These are phyloP conservation scores for Epicampocera succincta DNA, from an alignment of 2,888 invertebrate genomes.

Conservation along the genomic window DNA sequence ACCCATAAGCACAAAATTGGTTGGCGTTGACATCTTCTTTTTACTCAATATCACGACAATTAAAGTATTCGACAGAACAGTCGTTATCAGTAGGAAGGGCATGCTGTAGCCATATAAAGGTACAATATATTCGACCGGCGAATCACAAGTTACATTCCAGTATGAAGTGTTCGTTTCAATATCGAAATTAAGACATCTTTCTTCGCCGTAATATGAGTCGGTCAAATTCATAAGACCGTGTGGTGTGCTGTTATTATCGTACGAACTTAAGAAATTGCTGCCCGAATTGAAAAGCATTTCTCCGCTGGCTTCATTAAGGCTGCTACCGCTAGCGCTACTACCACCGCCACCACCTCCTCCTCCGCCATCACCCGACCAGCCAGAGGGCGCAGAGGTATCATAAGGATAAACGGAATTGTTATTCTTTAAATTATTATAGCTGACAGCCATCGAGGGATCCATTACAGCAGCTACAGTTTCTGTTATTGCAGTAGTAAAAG, in stretches of 20 bases:
- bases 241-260: conserved; percentile 11
- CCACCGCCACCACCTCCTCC: conserved; percentile 34
- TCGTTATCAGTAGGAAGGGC: conserved; percentile 92
- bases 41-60: conserved; percentile 95
- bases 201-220: conserved; percentile 68
- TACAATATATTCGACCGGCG: conserved; percentile 78
- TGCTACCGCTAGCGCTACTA: background rate
- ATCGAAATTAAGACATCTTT: conserved; percentile 74
- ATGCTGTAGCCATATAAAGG: conserved; percentile 82
- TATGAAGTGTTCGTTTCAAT: conserved; percentile 76
- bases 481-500: conserved; percentile 60
- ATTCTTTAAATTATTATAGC: conserved; percentile 54
- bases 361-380: conserved; percentile 39
- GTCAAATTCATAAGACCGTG: conserved; percentile 13
- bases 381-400: conserved; percentile 58
- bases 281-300: conserved; percentile 57
- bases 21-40: conserved; percentile 94
- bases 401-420: conserved; percentile 56
- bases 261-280: conserved; percentile 42
- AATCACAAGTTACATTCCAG: conserved; percentile 81
- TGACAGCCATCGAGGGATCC: conserved; percentile 72
- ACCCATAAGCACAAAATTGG: conserved; percentile 94
- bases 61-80: conserved; percentile 94
- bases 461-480: conserved; percentile 71
- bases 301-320: conserved; percentile 24